These are phyloP conservation scores for Graphium colonna DNA, from an alignment of 2,888 invertebrate species.

Conservation along the genomic window DNA sequence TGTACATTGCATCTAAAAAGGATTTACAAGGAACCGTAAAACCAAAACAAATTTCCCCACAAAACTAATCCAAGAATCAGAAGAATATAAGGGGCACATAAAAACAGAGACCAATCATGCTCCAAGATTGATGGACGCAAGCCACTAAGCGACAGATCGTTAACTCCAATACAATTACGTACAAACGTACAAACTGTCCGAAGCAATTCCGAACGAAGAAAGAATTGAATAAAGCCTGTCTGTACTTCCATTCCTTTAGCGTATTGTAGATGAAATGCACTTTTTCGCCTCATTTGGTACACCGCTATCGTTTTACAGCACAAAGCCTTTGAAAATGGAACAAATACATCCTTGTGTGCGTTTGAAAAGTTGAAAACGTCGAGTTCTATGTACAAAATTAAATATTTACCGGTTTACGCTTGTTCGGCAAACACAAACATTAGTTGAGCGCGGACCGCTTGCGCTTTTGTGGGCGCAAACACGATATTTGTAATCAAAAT, in stretches of 20 bases:
- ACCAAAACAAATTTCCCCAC: neutral
- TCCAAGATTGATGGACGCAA: neutral
- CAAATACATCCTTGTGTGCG: neutral
- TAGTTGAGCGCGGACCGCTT: neutral
- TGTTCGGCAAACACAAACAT: neutral
- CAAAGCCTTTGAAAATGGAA: neutral
- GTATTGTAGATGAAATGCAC: no score
- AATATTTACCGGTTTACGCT: neutral
- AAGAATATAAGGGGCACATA: neutral
- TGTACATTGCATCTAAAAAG: neutral
- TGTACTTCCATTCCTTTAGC: no score
- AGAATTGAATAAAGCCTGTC: no score
- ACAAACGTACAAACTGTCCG: neutral
- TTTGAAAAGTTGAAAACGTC: neutral
- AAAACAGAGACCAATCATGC: neutral
- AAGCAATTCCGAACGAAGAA: neutral
- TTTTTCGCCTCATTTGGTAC: neutral
- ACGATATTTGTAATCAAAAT: neutral
- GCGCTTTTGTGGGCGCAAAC: neutral
- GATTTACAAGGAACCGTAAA: neutral
- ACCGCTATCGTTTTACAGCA: neutral
- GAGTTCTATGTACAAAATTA: neutral
- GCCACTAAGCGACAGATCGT: neutral
- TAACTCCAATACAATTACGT: neutral
- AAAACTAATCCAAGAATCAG: neutral